These are phyloP conservation scores for Nomada goodeniana DNA, from an alignment of 2,888 invertebrate genomes.

Conservation along the genomic window DNA sequence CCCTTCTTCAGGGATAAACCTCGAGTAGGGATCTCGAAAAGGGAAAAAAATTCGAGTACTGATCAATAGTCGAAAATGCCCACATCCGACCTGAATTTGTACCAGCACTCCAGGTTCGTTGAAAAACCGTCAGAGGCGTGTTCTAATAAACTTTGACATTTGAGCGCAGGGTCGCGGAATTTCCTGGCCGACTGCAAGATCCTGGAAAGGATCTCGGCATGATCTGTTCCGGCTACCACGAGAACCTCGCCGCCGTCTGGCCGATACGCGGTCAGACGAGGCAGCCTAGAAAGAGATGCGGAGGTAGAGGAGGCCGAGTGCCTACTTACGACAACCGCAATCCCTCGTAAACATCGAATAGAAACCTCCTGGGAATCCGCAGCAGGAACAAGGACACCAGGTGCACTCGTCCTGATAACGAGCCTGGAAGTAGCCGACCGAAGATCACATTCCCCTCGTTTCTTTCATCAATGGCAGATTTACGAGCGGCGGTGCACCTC, in stretches of 20 bases:
- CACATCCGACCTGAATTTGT: no score
- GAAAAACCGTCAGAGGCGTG: no score
- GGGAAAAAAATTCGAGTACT: no score
- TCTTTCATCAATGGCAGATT: conserved; percentile 53
- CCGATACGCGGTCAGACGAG: conserved; percentile 31
- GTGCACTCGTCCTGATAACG: conserved; percentile 71
- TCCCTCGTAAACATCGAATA: conserved; percentile 73
- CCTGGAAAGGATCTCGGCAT: conserved; percentile 50
- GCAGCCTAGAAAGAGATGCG: conserved; percentile 21
- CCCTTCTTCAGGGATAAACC: no score
- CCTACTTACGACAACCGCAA: conserved; percentile 72
- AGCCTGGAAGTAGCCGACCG: conserved; percentile 50
- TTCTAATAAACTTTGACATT: not conserved
- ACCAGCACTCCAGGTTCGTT: no score
- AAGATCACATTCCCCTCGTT: conserved; percentile 61
- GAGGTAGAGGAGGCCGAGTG: conserved; percentile 52
- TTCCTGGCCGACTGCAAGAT: conserved; percentile 52
- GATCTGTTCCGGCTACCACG: conserved; percentile 66
- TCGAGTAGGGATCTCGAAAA: no score
- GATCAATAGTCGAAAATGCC: no score
- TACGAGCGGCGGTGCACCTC: conserved; percentile 39
- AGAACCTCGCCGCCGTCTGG: conserved; percentile 53
- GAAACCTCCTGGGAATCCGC: conserved; percentile 72
- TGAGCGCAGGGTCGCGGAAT: conserved; percentile 19
- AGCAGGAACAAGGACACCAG: conserved; percentile 70